Evolutionary conservation across 2,888 invertebrate species (phyloP).

Genomic region (Eupithecia tripunctaria): DNA sequence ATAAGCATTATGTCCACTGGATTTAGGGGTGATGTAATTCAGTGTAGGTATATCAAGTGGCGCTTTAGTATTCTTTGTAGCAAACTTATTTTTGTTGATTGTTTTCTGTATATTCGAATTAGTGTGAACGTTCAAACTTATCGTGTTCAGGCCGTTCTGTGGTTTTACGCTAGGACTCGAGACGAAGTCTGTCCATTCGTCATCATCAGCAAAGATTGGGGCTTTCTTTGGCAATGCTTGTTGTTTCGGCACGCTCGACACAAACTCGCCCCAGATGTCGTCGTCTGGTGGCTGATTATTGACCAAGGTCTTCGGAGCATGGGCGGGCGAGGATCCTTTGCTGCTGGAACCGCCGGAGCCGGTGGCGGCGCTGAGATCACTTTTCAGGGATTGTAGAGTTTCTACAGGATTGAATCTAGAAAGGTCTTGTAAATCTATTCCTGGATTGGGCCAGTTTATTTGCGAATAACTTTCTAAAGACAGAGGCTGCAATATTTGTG

Average conservation of each 20-base stretch:
- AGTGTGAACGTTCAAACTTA: conserved; percentile 78
- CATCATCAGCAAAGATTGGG: conserved; percentile 67
- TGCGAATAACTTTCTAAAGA: conserved; percentile 81
- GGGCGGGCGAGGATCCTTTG: conserved; percentile 69
- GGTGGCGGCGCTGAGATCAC: conserved; percentile 60
- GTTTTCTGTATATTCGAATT: conserved; percentile 72
- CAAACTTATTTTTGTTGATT: conserved; percentile 57
- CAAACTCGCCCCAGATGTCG: conserved; percentile 86
- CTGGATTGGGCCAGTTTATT: conserved; percentile 87
- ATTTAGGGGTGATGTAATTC: conserved; percentile 79
- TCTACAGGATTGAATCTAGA: conserved; percentile 81
- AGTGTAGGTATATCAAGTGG: conserved; percentile 74
- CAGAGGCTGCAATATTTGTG: conserved; percentile 79
- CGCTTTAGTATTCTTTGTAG: conserved; percentile 62
- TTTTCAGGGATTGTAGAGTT: conserved; percentile 75
- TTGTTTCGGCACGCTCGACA: conserved; percentile 78
- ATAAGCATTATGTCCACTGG: conserved; percentile 64
- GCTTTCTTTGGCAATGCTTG: conserved; percentile 59
- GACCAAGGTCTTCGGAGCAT: conserved; percentile 54
- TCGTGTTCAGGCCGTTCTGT: conserved; percentile 77
- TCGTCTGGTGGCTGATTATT: conserved; percentile 71
- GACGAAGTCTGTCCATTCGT: conserved; percentile 82
- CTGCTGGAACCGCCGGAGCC: conserved; percentile 56
- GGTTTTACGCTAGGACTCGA: conserved; percentile 76
- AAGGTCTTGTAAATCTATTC: conserved; percentile 80